Conservation (phyloP, 1,140 invertebrate species). For the Pachyrhynchus sulphureomaculatus region DNA sequence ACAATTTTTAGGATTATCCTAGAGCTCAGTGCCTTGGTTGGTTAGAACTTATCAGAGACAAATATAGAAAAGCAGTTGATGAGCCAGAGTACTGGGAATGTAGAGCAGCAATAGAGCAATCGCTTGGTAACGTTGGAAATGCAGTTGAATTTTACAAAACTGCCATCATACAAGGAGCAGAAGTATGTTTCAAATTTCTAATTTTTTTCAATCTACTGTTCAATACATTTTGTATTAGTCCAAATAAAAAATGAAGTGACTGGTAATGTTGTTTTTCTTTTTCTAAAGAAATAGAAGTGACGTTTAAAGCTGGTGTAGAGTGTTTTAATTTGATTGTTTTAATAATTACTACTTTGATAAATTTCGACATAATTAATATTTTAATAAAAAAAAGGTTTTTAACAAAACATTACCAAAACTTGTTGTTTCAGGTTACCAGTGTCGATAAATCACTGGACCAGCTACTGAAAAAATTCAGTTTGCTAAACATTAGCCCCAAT, state of each 20-base stretch:
- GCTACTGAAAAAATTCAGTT: slow-evolving; percentile 60
- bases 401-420: too few relatives aligned
- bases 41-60: slow-evolving; percentile 53
- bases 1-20: slow-evolving; percentile 49
- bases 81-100: slow-evolving; percentile 61
- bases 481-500: slow-evolving; percentile 56
- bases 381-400: too few relatives aligned
- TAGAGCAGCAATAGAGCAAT: slow-evolving; percentile 57
- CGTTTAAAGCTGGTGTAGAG: too few relatives aligned
- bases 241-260: neutral
- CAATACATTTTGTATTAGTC: neutral
- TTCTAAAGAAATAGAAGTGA: too few relatives aligned
- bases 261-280: too few relatives aligned
- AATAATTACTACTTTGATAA: too few relatives aligned
- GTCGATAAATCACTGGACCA: slow-evolving; percentile 57
- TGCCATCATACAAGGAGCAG: slow-evolving; percentile 57
- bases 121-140: slow-evolving; percentile 54
- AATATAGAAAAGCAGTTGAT: slow-evolving; percentile 49
- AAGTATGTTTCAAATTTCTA: slow-evolving; percentile 47
- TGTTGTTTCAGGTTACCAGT: slow-evolving; percentile 51
- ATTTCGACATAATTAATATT: too few relatives aligned
- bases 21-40: slow-evolving; percentile 56
- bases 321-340: too few relatives aligned
- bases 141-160: slow-evolving; percentile 59
- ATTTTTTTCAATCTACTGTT: slow-evolving; percentile 1